A percentile compares a stretch with the other conserved stretches of the same genome.
phyloP scores from a whole-genome alignment of 2,888 invertebrate genomes.

The Eustalomyia histrio region DNA sequence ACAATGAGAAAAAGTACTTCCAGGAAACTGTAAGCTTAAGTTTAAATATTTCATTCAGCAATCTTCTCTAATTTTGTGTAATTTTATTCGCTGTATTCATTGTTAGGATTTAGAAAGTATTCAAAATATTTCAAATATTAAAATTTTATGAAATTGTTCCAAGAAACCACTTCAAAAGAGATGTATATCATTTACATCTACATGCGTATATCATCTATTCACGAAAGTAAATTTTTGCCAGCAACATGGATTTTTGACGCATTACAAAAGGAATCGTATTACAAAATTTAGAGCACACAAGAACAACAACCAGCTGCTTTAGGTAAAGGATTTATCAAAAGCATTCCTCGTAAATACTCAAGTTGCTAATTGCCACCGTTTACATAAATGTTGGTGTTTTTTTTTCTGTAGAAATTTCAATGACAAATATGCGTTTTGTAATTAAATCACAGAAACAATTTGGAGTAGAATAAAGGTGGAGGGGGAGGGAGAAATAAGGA shows the following conservation, averaged over 20 bases:
- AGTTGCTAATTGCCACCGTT: slow-evolving; percentile 66
- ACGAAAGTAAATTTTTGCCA: slow-evolving; percentile 29
- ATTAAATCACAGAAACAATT: slow-evolving; percentile 53
- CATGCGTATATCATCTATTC: background rate
- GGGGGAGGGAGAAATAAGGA: background rate
- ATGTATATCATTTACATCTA: background rate
- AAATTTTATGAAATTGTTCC: slow-evolving; percentile 57
- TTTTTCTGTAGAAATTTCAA: slow-evolving; percentile 44
- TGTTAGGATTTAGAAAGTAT: slow-evolving; percentile 12
- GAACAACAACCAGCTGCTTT: slow-evolving; percentile 27
- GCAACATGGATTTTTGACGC: slow-evolving; percentile 29
- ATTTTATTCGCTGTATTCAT: too few species aligned
- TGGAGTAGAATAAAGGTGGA: background rate
- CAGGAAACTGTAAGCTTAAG: too few species aligned
- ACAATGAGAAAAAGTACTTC: too few species aligned
- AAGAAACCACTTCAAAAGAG: slow-evolving; percentile 63
- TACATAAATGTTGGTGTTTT: slow-evolving; percentile 40
- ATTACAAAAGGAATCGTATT: slow-evolving; percentile 50
- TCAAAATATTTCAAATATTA: slow-evolving; percentile 40
- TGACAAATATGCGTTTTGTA: slow-evolving; percentile 65
- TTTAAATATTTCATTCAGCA: too few species aligned
- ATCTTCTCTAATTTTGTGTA: too few species aligned
- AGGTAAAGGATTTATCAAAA: slow-evolving; percentile 67
- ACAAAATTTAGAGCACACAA: slow-evolving; percentile 32
- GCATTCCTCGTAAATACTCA: slow-evolving; percentile 67